Evolutionary conservation across 2,797 vertebrate species (phyloP), one percentile per base, ranked within the genome.

Genomic region (Kryptolebias ocellatus): DNA sequence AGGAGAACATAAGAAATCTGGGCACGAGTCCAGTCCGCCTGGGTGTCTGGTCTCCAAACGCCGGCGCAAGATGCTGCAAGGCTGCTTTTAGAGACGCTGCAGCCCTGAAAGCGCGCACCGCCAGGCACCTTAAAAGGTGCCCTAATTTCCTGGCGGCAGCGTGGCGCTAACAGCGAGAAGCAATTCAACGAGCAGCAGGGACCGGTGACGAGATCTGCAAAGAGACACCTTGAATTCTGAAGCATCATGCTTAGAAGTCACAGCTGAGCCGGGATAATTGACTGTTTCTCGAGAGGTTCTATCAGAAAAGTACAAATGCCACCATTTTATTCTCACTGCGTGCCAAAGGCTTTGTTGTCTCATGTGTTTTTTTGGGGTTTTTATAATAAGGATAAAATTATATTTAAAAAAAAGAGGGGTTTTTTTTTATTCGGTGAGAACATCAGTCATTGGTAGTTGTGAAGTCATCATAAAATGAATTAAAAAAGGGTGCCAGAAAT

Each of bases 1-100:
- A 64, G 59, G 64, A 52, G 28, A 70, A 63, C 55, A 61, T 20
- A 56, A 60, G 51, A 58, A 67, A 61, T 50, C 63, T 31, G 64
- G 70, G 67, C 50, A 57, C 1, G 1, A 2, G 17, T 59, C 60
- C 75, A 74, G 46, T 53, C 34, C 53, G 27, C 69, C 70, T 51
- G 64, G 45, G 56, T 17, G 42, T 57, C 49, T 68, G 70, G 54
- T 29, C 51, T 72, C 29, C 53, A 17, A 24, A 67, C 28, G 60
- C 11, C 4, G 44, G 31, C 45, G 53, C 64, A 17, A 60, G 54
- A 65, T 50, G 17, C 27, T 47, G 46, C 44, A 14, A 50, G 55
- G 49, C 31, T 60, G 53, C 62, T 59, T 66, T 74, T 59, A 64
- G 34, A 54, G 31, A 64, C 31, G 28, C 16, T 51, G 44, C 56